Evolutionary conservation across 2,113 vertebrate genomes (phyloP).

Genomic region (Strix uralensis): DNA sequence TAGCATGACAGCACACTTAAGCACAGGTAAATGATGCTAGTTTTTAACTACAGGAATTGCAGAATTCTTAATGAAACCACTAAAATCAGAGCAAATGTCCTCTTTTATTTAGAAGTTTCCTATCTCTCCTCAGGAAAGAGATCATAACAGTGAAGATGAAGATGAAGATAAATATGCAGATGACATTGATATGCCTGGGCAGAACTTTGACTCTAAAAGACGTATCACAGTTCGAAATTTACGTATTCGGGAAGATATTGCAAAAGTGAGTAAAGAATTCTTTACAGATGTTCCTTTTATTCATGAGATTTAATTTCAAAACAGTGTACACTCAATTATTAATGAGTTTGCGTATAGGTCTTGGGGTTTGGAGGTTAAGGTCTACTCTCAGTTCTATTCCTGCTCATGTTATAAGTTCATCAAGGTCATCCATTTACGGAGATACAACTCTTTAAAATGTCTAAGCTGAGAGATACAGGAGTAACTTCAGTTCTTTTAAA

Average conservation of each 20-base stretch:
- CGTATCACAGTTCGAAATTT: constrained; percentile 96
- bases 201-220: constrained; percentile 99
- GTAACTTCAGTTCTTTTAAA: background rate
- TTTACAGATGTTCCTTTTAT: background rate
- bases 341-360: background rate
- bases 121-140: constrained; percentile 81
- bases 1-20: background rate
- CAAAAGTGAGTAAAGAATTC: constrained; percentile 82
- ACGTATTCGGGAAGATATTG: constrained; percentile 96
- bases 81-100: background rate
- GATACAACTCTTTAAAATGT: background rate
- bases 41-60: background rate
- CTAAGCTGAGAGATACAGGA: background rate
- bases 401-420: background rate
- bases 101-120: background rate
- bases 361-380: background rate
- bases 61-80: background rate
- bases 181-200: constrained; percentile 98
- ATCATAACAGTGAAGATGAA: constrained; percentile 95
- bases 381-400: background rate
- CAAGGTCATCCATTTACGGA: background rate
- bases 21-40: background rate
- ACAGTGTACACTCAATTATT: fast-evolving
- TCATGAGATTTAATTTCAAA: background rate
- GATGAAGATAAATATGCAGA: constrained; percentile 99